phyloP scores from a whole-genome alignment of 2,888 invertebrate species.

The Listrodromus nycthemerus region DNA sequence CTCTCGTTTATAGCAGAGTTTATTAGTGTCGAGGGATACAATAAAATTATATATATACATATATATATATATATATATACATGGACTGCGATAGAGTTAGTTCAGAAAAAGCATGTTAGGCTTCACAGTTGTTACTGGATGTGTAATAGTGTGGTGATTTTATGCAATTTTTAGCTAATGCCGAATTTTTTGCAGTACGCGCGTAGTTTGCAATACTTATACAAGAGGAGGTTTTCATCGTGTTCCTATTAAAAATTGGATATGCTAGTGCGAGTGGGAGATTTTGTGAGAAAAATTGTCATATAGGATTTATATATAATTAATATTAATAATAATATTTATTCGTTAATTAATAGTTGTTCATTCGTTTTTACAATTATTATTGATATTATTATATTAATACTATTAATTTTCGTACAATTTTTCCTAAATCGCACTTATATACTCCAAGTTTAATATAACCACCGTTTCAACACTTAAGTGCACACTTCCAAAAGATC shows the following conservation, averaged over 20 bases:
- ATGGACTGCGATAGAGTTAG: constrained; percentile 49
- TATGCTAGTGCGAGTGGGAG: not conserved
- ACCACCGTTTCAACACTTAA: not conserved
- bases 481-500: not conserved
- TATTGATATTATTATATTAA: no score
- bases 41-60: no score
- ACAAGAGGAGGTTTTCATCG: not conserved
- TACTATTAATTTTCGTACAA: no score
- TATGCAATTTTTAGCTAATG: constrained; percentile 6
- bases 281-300: not conserved
- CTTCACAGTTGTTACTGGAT: constrained; percentile 43
- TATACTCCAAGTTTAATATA: not conserved
- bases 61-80: no score
- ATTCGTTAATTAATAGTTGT: no score
- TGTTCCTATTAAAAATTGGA: not conserved
- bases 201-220: constrained; percentile 16
- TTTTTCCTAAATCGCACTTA: no score
- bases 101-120: constrained; percentile 35
- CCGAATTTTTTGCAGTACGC: not conserved
- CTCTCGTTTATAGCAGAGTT: constrained; percentile 43
- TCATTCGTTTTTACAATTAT: no score
- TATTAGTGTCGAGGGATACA: constrained; percentile 23
- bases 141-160: constrained; percentile 41
- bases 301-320: not conserved
- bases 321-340: not conserved